These are phyloP conservation scores for Hypocryptadius cinnamomeus DNA, from an alignment of 2,113 vertebrate genomes.

Conservation along the genomic window DNA sequence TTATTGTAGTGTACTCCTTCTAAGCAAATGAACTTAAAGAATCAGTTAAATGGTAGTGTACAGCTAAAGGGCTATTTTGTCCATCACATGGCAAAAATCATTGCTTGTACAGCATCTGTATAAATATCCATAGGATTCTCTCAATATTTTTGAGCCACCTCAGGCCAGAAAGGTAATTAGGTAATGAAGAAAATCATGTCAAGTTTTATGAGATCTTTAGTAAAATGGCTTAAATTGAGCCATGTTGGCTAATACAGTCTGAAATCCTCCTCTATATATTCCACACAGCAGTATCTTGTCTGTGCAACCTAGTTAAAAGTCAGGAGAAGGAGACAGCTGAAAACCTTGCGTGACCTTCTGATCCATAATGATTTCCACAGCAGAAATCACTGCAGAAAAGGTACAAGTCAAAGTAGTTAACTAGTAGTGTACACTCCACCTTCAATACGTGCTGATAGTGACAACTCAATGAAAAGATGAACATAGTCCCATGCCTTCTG, in stretches of 20 bases:
- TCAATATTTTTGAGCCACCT: not conserved
- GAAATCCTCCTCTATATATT: constrained; percentile 5
- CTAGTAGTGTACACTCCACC: not conserved
- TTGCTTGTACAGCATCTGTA: not conserved
- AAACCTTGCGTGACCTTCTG: not conserved
- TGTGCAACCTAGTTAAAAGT: not conserved
- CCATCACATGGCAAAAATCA: not conserved
- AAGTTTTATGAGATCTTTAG: constrained; percentile 33
- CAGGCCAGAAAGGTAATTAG: not conserved
- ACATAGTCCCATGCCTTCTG: not conserved
- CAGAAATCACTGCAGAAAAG: not conserved
- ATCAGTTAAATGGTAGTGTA: not conserved
- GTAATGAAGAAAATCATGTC: not conserved
- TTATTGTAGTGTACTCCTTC: not conserved
- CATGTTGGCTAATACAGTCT: not conserved
- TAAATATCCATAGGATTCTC: not conserved
- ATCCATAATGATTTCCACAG: not conserved
- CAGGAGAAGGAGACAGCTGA: not conserved
- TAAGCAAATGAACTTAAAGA: not conserved
- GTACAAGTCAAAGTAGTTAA: not conserved
- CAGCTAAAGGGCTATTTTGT: not conserved
- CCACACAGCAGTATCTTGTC: not conserved
- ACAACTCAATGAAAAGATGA: not conserved
- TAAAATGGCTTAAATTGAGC: constrained; percentile 36
- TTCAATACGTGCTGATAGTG: not conserved